Evolutionary conservation across 2,888 invertebrate genomes (phyloP), one percentile per base, ranked within the genome.

Genomic region (Xylota sylvarum): DNA sequence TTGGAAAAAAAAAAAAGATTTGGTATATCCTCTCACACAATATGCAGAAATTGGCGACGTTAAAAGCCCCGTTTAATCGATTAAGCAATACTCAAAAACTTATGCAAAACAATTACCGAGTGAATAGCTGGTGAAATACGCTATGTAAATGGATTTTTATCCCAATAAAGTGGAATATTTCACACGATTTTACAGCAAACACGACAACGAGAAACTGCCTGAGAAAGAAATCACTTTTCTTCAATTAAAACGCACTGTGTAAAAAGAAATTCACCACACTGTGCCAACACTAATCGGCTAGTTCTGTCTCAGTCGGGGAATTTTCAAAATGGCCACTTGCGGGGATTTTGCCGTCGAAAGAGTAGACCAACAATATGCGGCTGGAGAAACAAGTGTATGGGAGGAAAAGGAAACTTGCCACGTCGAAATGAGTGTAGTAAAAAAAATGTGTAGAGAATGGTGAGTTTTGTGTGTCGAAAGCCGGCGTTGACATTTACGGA

Each of bases 261-360:
- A 35, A 73, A 77, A 67, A 65, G 65, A 77, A 81, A 86, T 73
- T 86, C 86, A 86, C 86, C 86, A 78, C 70, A 72, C 48, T 52
- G 73, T 86, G 86, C 86, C 86, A 86, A 82, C 70, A 48, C 82
- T 40, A 86, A 64, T 50, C 55, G 69, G 40, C 46, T 81, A 55
- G 60, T 27, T 56, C 86, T 35, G 67, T 86, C 77, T 86, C 86
- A 14, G 48, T 78, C 60, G 23, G n/a, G 7, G 1, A 17, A 69
- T 69, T 78, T 86, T 82, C 86, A 86, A 86, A 86, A 86, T 86
- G 86, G 86, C 86, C 69, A 77, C 82, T 78, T 73, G 77, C 78
- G 32, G 74, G 76, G 52, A 23, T 67, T 82, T 73, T 7, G 12
- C 43, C 4, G 19, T 10, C 2, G 82, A 14, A 3, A 56, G 82